Conservation (phyloP, 2,888 invertebrate genomes). For the Stegana nigrithorax region DNA sequence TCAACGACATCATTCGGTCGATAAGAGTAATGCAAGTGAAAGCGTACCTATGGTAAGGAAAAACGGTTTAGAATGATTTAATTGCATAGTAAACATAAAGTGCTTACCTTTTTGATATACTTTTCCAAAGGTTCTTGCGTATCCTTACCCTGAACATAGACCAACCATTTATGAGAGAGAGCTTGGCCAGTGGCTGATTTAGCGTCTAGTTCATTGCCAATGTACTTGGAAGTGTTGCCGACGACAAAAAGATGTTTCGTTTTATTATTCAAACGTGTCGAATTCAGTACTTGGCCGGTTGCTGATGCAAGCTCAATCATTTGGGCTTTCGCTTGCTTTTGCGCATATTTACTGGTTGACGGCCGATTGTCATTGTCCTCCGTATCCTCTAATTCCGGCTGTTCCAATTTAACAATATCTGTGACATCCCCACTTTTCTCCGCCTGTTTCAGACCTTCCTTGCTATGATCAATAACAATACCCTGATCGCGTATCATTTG, state of each 20-base stretch:
- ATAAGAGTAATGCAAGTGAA: slow-evolving; percentile 87
- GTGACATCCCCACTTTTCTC: no score
- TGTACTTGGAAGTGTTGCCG: slow-evolving; percentile 86
- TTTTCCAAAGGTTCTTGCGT: slow-evolving; percentile 73
- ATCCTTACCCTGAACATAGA: slow-evolving; percentile 81
- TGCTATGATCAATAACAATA: slow-evolving; percentile 61
- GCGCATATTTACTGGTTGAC: slow-evolving; percentile 42
- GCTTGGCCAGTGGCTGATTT: slow-evolving; percentile 72
- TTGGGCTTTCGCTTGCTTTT: background rate
- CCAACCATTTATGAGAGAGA: slow-evolving; percentile 91
- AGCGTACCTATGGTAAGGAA: slow-evolving; percentile 68
- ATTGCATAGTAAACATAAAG: background rate
- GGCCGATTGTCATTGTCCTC: slow-evolving; percentile 37
- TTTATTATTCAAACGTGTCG: slow-evolving; percentile 71
- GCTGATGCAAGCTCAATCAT: no score
- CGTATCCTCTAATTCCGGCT: background rate
- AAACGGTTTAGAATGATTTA: background rate
- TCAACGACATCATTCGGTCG: slow-evolving; percentile 87
- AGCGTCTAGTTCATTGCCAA: slow-evolving; percentile 70
- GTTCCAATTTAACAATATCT: slow-evolving; percentile 19
- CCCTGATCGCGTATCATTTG: slow-evolving; percentile 56
- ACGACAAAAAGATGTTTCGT: slow-evolving; percentile 72
- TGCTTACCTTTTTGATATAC: slow-evolving; percentile 77
- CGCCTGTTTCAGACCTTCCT: slow-evolving; percentile 23
- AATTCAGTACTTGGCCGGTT: slow-evolving; percentile 60